Evolutionary conservation across 2,113 vertebrate genomes (phyloP), one percentile per base, ranked within the genome.

Genomic region (Pongo abelii): DNA sequence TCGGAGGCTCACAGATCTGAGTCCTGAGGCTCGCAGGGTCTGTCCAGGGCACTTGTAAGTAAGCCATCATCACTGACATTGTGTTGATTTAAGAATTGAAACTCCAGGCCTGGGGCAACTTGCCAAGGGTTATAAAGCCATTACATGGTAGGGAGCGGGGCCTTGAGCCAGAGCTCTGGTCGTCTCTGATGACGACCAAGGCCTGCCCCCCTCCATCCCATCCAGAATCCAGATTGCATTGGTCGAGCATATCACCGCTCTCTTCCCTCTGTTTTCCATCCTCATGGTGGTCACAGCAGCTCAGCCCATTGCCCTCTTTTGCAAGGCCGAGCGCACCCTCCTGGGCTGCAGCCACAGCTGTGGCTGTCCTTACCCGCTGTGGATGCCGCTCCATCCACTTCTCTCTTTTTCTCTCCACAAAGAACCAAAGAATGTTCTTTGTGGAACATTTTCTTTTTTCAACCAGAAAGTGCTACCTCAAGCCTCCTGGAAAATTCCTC

Each of bases 401-500:
- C 74, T 87, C 35, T 64, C 59, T 79, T 89, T 72, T 87, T 79
- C 89, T 55, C 6, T 55, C 52, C 52, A 20, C 52, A 55, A 55
- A 55, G 18, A 55, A 55, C 78, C 32, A 50, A 93, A 85, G 84
- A 79, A 90, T 81, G 57, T 96, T 93, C 70, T 92, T 95, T 87
- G 75, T 94, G 92, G 86, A 55, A 61, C 38, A 5, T 83, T 96
- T 96, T 78, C 85, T 95, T 89, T 81, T 48, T 84, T 38, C 52
- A 70, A 79, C 61, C 94, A 87, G 38, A 91, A 98, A 94, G 67
- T 97, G 84, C 94, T 96, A 84, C 93, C 46, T 90, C 72, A 92
- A 91, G 89, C 50, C 77, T 97, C 30, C 88, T 88, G 93, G 97
- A 93, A 95, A 97, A 96, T 91, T 91, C 85, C 90, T 95, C 30